These are phyloP conservation scores for Cryptoblepharus egeriae DNA, from an alignment of 2,797 vertebrate genomes.

Conservation along the genomic window DNA sequence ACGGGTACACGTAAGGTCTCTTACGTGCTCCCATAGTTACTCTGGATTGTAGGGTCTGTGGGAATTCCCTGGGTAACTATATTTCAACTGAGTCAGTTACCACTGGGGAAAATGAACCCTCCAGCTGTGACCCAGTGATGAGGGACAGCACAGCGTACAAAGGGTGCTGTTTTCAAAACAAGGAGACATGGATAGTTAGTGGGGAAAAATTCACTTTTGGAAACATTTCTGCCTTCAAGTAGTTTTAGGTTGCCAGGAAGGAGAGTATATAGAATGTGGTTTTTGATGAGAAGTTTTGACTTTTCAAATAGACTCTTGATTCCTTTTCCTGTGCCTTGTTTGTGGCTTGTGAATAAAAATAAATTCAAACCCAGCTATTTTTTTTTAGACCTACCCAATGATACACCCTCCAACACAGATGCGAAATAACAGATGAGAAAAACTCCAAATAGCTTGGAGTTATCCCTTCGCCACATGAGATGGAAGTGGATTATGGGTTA, in stretches of 20 bases:
- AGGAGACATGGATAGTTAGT: neutral
- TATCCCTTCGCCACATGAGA: slow-evolving; percentile 17
- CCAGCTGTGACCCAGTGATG: neutral
- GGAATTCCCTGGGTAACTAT: neutral
- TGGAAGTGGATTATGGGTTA: slow-evolving; percentile 4
- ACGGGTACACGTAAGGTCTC: too few relatives aligned
- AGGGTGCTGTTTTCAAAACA: neutral
- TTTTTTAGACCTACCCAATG: slow-evolving; percentile 10
- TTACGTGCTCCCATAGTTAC: too few relatives aligned
- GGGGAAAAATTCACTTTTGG: neutral
- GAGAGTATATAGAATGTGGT: slow-evolving; percentile 6
- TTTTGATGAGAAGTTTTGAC: neutral
- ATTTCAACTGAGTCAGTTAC: neutral
- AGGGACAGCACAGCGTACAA: neutral
- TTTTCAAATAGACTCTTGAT: slow-evolving; percentile 16
- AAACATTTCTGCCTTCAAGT: neutral
- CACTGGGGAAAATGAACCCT: neutral
- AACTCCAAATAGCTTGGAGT: slow-evolving; percentile 24
- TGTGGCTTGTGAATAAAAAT: slow-evolving; percentile 16
- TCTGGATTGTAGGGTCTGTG: too few relatives aligned
- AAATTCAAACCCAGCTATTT: slow-evolving; percentile 12
- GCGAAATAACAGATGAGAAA: slow-evolving; percentile 17
- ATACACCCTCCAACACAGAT: slow-evolving; percentile 29
- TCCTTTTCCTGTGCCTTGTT: neutral
- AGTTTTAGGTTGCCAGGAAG: neutral